These are phyloP conservation scores for Magallana angulata DNA, from an alignment of 1,140 invertebrate species.

Conservation along the genomic window DNA sequence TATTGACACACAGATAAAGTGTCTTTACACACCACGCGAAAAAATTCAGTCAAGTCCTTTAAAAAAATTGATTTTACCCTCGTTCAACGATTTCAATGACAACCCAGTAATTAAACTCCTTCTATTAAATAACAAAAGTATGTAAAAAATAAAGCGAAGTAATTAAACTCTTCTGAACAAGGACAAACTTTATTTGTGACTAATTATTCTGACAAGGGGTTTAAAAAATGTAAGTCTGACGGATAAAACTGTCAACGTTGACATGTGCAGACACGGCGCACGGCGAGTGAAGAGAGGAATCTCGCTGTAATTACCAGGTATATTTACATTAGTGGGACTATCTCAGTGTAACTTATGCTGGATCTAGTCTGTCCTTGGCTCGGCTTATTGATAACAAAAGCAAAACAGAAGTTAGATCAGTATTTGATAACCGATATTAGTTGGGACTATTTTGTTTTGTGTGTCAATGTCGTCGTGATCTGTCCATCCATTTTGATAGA, in stretches of 20 bases:
- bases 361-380: no score
- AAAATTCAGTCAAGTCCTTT: slow-evolving; percentile 20
- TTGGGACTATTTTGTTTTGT: no score
- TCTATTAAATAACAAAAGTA: neutral
- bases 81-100: neutral
- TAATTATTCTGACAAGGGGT: slow-evolving; percentile 14
- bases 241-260: slow-evolving; percentile 20
- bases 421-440: no score
- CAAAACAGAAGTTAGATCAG: no score
- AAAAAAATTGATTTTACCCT: neutral
- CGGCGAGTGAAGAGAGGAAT: neutral
- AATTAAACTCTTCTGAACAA: slow-evolving; percentile 24
- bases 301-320: neutral
- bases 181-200: slow-evolving; percentile 7
- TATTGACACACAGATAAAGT: slow-evolving; percentile 19
- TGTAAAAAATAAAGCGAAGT: neutral
- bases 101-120: neutral
- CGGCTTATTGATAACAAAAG: no score
- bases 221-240: neutral
- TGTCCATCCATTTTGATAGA: no score
- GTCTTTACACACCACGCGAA: neutral
- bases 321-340: no score
- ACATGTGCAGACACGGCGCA: slow-evolving; percentile 3
- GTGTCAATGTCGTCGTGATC: no score
- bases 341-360: no score